phyloP scores from a whole-genome alignment of 2,888 invertebrate genomes.

The Mimas tiliae region DNA sequence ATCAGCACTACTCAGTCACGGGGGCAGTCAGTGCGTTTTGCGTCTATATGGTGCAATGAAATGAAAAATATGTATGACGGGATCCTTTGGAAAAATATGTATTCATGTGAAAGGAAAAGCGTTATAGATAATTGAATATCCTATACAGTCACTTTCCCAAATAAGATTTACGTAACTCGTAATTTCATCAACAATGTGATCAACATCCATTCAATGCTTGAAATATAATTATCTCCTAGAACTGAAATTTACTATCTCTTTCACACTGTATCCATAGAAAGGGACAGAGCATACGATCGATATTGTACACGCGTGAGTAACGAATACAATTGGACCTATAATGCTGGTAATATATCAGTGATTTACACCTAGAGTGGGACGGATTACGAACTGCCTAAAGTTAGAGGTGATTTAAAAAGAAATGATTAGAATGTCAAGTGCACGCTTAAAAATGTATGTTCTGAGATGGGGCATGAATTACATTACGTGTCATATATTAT shows the following conservation, averaged over 20 bases:
- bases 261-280: neutral
- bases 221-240: neutral
- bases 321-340: neutral
- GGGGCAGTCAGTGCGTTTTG: no score
- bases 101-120: neutral
- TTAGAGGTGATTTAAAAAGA: neutral
- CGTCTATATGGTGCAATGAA: no score
- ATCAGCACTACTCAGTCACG: no score
- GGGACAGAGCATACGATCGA: neutral
- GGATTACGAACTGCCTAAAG: slow-evolving; percentile 4
- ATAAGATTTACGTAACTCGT: no score
- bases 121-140: neutral
- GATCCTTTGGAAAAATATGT: no score
- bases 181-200: neutral
- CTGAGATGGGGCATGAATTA: no score
- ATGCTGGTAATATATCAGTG: neutral
- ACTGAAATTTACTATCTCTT: neutral
- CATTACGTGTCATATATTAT: no score
- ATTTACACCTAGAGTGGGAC: neutral
- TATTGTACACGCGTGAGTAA: neutral
- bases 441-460: neutral
- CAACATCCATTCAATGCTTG: neutral
- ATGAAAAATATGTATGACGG: no score
- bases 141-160: neutral
- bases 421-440: neutral